A percentile compares a stretch with the other conserved stretches of the same genome.
Evolutionary conservation across 2,888 invertebrate species (phyloP).

Genomic region (Drosophila fungiperda): DNA sequence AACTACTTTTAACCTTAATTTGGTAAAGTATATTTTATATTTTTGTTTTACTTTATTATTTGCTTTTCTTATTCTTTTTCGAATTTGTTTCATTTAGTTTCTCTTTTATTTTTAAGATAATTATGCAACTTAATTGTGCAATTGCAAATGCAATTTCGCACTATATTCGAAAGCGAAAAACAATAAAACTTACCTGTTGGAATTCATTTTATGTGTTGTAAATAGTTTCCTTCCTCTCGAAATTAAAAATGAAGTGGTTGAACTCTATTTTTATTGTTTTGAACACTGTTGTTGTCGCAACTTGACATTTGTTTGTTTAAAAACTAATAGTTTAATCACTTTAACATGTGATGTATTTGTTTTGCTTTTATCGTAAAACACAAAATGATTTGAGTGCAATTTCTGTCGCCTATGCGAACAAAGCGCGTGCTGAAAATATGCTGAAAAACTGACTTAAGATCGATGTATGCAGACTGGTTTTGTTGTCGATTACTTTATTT

Average conservation of each 20-base stretch:
- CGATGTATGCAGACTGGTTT: neutral
- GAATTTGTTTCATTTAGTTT: conserved; percentile 26
- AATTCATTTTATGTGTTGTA: conserved; percentile 49
- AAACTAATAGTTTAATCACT: conserved; percentile 40
- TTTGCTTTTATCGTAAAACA: conserved; percentile 45
- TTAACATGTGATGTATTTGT: conserved; percentile 33
- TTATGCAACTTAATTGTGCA: conserved; percentile 70
- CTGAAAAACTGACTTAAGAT: conserved; percentile 49
- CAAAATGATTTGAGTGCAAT: conserved; percentile 12
- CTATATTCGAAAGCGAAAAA: neutral
- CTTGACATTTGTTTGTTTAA: neutral
- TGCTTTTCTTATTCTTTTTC: neutral
- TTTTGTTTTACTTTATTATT: neutral
- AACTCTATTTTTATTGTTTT: conserved; percentile 17
- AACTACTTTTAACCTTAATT: neutral
- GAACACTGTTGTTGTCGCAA: neutral
- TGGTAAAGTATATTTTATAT: neutral
- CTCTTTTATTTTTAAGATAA: conserved; percentile 12
- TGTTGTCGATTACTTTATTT: neutral
- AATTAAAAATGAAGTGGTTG: conserved; percentile 6
- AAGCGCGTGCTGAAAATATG: conserved; percentile 29
- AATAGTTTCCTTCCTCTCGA: conserved; percentile 14
- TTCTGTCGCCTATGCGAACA: conserved; percentile 8
- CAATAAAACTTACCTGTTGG: conserved; percentile 57
- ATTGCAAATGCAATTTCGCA: conserved; percentile 7